These are phyloP conservation scores for Lepidurus couesii DNA, from an alignment of 1,140 invertebrate species.

Conservation along the genomic window DNA sequence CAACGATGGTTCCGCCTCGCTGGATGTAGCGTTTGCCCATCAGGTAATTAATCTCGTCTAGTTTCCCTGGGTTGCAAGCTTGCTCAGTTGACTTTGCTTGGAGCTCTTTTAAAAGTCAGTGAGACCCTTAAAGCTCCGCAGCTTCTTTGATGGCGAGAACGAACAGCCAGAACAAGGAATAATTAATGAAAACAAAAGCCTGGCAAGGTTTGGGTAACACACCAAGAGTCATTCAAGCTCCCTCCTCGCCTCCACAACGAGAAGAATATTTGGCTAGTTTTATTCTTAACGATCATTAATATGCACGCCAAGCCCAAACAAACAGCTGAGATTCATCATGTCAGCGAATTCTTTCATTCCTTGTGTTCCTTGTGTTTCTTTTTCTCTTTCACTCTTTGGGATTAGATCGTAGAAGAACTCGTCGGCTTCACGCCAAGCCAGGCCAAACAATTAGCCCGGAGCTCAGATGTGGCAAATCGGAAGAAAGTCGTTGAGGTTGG, in stretches of 20 bases:
- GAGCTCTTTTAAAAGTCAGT: background rate
- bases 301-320: background rate
- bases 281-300: background rate
- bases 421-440: conserved; percentile 6
- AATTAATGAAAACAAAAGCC: background rate
- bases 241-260: too few relatives aligned
- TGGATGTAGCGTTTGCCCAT: conserved; percentile 41
- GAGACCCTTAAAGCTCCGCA: background rate
- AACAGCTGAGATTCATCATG: conserved; percentile 4
- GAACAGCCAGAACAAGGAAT: background rate
- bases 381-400: background rate
- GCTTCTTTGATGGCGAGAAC: background rate
- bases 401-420: conserved; percentile 4
- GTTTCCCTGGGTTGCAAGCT: background rate
- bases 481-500: conserved; percentile 14
- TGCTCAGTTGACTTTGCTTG: background rate
- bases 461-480: conserved; percentile 18
- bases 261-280: background rate
- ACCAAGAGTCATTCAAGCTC: background rate
- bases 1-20: conserved; percentile 41
- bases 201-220: background rate
- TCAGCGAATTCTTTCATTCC: background rate
- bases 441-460: conserved; percentile 17
- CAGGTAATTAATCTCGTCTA: conserved; percentile 36
- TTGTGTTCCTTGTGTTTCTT: background rate